Evolutionary conservation across 2,888 invertebrate genomes (phyloP).

Genomic region (Macrophya annulata): DNA sequence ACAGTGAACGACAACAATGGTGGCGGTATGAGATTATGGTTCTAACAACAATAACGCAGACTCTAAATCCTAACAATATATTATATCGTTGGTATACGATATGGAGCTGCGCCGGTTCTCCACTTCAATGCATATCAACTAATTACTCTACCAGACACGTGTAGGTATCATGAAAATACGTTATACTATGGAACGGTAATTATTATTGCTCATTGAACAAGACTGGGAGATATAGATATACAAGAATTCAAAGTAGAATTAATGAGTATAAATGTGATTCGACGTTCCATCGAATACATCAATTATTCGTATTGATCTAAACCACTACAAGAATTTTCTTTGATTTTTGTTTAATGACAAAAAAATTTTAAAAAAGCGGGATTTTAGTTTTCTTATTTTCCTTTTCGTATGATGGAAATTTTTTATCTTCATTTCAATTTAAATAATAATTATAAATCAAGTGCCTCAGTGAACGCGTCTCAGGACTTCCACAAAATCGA

Average conservation of each 20-base stretch:
- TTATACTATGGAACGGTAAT: background rate
- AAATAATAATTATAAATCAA: background rate
- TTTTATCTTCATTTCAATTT: background rate
- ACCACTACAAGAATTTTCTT: background rate
- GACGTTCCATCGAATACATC: too few relatives aligned
- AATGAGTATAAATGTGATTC: too few relatives aligned
- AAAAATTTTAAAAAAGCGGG: background rate
- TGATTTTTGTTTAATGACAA: background rate
- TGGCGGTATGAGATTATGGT: background rate
- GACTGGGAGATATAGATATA: background rate
- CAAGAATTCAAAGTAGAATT: background rate
- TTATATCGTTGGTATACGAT: background rate
- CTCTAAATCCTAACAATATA: background rate
- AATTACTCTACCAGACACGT: conserved; percentile 4
- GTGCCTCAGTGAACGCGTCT: background rate
- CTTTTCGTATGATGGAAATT: background rate
- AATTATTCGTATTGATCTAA: background rate
- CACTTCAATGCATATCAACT: conserved; percentile 30
- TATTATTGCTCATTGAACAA: background rate
- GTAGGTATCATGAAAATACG: background rate
- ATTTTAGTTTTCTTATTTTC: background rate
- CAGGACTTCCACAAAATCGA: background rate
- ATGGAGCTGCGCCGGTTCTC: background rate
- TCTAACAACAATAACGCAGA: background rate
- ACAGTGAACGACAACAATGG: conserved; percentile 8